Evolutionary conservation across 2,113 vertebrate species (phyloP).

Genomic region (Quiscalus mexicanus): DNA sequence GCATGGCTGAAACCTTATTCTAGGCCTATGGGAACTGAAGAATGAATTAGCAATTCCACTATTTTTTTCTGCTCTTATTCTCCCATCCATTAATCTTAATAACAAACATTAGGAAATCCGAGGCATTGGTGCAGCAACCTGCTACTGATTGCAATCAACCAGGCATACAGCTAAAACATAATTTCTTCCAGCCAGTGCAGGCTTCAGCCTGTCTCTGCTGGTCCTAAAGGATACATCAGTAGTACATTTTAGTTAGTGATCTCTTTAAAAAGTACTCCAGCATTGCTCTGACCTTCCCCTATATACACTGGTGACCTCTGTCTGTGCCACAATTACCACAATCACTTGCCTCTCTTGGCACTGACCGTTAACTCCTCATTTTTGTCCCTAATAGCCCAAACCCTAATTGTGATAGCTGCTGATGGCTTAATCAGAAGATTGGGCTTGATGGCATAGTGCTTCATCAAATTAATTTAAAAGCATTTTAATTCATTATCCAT

Average conservation of each 20-base stretch:
- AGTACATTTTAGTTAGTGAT: not conserved
- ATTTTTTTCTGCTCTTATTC: not conserved
- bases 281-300: not conserved
- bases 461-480: conserved; percentile 5
- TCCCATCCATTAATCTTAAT: not conserved
- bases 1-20: not conserved
- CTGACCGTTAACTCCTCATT: not conserved
- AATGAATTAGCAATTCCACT: not conserved
- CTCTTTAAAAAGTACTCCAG: not conserved
- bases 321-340: not conserved
- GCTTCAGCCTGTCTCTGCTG: not conserved
- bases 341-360: not conserved
- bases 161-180: not conserved
- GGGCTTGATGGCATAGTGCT: not conserved
- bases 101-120: not conserved
- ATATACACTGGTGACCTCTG: not conserved
- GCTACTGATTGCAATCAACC: not conserved
- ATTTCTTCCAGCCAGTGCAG: not conserved
- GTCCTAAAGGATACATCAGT: not conserved
- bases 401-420: not conserved
- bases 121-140: not conserved
- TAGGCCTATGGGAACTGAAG: not conserved
- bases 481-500: conserved; percentile 13
- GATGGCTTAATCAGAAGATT: not conserved
- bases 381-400: not conserved